Percentiles rank a stretch among this genome's conserved stretches.
These are phyloP conservation scores for Dolichallabes microphthalmus DNA, from an alignment of 2,113 vertebrate genomes.

Conservation along the genomic window DNA sequence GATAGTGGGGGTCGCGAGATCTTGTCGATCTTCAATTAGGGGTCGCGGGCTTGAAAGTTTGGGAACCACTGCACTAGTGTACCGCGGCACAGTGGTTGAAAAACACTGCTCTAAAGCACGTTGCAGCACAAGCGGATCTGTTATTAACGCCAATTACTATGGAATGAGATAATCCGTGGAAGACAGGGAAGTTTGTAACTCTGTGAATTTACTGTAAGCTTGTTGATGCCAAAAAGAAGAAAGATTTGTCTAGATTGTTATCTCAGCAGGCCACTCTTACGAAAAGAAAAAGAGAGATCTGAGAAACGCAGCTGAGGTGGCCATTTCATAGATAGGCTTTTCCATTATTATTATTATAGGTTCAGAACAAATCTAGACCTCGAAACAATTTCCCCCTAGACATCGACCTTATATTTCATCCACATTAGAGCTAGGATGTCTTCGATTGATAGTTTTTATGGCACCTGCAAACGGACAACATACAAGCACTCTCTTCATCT, in stretches of 20 bases:
- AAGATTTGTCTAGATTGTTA: not conserved
- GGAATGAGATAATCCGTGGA: not conserved
- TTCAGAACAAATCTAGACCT: constrained; percentile 9
- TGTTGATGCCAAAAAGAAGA: not conserved
- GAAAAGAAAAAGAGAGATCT: not conserved
- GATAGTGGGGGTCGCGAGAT: too few relatives aligned
- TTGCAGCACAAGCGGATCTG: not conserved
- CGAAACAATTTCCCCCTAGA: constrained; percentile 27
- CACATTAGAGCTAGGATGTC: not conserved
- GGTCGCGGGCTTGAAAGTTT: too few relatives aligned
- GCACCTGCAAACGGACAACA: constrained; percentile 14
- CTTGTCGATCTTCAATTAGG: too few relatives aligned
- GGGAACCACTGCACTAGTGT: too few relatives aligned
- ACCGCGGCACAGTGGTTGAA: too few relatives aligned
- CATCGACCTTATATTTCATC: constrained; percentile 28
- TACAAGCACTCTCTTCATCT: constrained; percentile 3
- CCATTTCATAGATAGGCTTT: constrained; percentile 18
- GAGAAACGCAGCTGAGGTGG: constrained; percentile 9
- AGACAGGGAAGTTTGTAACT: not conserved
- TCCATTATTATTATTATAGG: constrained; percentile 17
- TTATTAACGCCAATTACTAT: not conserved
- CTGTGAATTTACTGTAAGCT: not conserved
- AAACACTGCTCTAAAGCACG: not conserved
- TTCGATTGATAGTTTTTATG: not conserved
- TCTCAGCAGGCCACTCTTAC: constrained; percentile 9